Evolutionary conservation across 2,113 vertebrate genomes (phyloP).

Genomic region (Microcebus tavaratra): DNA sequence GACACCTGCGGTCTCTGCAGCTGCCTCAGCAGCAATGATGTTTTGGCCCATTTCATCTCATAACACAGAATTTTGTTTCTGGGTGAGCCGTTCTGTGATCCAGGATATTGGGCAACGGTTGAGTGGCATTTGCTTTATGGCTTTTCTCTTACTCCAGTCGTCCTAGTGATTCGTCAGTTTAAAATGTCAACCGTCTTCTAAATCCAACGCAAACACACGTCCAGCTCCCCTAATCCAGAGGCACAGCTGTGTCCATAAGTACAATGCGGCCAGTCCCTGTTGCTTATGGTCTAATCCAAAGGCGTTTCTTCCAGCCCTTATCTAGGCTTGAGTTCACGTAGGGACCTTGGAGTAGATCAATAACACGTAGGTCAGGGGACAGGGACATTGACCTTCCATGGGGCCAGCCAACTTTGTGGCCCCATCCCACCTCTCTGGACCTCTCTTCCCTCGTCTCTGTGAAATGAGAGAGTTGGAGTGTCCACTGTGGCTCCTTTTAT

Average conservation of each 20-base stretch:
- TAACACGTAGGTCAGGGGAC: background rate
- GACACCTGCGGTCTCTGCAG: background rate
- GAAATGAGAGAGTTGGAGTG: background rate
- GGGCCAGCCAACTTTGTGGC: too few species aligned
- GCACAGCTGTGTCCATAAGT: background rate
- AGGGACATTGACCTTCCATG: background rate
- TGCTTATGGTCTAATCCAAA: background rate
- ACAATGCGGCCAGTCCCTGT: background rate
- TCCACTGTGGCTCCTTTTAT: background rate
- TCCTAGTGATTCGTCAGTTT: slow-evolving; percentile 22
- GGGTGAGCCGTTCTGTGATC: background rate
- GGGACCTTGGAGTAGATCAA: background rate
- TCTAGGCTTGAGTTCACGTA: background rate
- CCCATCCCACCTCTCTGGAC: background rate
- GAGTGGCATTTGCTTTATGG: slow-evolving; percentile 48
- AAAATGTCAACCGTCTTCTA: background rate
- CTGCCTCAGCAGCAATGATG: background rate
- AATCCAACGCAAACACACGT: slow-evolving; percentile 12
- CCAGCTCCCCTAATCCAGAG: background rate
- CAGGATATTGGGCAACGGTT: background rate
- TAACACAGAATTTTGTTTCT: background rate
- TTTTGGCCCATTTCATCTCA: background rate
- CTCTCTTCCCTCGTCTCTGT: background rate
- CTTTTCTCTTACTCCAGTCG: background rate
- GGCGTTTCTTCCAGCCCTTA: background rate